Evolutionary conservation across 2,888 invertebrate genomes (phyloP).

Genomic region (Harpalus rubripes): DNA sequence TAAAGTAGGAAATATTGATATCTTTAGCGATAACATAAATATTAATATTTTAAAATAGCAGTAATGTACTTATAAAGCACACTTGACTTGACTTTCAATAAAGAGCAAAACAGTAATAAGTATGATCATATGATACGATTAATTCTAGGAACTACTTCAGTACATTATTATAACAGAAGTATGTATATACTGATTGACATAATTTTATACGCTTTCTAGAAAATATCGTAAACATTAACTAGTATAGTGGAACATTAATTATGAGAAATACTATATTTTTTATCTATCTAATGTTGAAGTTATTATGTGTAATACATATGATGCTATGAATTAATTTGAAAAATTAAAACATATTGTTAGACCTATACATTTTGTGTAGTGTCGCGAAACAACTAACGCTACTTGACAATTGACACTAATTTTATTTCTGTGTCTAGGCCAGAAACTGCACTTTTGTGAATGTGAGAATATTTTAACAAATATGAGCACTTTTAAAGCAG

Average conservation of each 20-base stretch:
- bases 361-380: too few relatives aligned
- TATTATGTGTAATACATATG: not conserved
- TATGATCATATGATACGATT: constrained; percentile 6
- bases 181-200: not conserved
- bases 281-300: not conserved
- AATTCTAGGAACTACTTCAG: not conserved
- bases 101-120: not conserved
- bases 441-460: too few relatives aligned
- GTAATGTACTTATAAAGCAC: not conserved
- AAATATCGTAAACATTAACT: not conserved
- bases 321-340: too few relatives aligned
- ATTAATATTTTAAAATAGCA: too few relatives aligned
- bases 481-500: too few relatives aligned
- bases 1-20: constrained; percentile 3
- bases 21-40: not conserved
- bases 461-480: too few relatives aligned
- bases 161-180: not conserved
- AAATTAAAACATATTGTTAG: too few relatives aligned
- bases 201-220: not conserved
- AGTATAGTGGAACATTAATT: not conserved
- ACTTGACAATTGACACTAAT: too few relatives aligned
- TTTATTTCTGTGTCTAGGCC: too few relatives aligned
- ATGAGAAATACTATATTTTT: not conserved
- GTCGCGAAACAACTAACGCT: too few relatives aligned
- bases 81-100: not conserved